Percentiles rank a stretch among this genome's conserved stretches.
Evolutionary conservation across 2,797 vertebrate genomes (phyloP).

Genomic region (Chromobotia macracanthus): DNA sequence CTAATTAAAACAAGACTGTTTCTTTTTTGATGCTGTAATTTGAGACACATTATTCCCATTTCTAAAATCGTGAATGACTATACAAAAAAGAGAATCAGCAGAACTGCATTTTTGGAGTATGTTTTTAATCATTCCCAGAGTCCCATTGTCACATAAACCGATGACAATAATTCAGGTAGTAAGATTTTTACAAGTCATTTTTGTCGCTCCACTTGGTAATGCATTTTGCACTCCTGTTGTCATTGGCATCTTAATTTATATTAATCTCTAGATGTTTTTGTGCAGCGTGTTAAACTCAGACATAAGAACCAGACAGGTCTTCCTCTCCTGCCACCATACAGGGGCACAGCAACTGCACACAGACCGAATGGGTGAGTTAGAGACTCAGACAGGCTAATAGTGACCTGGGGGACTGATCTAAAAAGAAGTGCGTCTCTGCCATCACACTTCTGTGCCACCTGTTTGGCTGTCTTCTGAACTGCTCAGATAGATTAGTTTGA

Average conservation of each 20-base stretch:
- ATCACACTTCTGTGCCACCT: conserved; percentile 27
- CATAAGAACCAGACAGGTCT: conserved; percentile 29
- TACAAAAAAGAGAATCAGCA: too few species aligned
- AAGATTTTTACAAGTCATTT: neutral
- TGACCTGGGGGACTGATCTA: conserved; percentile 11
- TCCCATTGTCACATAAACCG: too few species aligned
- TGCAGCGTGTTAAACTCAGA: conserved; percentile 59
- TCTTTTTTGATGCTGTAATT: too few species aligned
- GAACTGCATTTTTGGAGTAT: too few species aligned
- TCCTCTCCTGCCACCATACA: conserved; percentile 11
- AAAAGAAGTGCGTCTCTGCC: neutral
- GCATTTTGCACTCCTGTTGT: neutral
- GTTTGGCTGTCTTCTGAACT: conserved; percentile 11
- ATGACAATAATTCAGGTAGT: neutral
- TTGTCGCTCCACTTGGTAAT: neutral
- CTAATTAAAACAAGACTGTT: too few species aligned
- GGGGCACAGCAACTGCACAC: neutral
- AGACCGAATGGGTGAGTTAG: conserved; percentile 8
- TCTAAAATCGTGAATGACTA: too few species aligned
- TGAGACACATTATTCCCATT: too few species aligned
- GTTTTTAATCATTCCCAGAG: too few species aligned
- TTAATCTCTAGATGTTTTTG: conserved; percentile 13
- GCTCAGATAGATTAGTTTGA: conserved; percentile 33
- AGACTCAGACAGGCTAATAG: conserved; percentile 12
- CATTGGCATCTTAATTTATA: neutral